Evolutionary conservation across 2,113 vertebrate species (phyloP).

Genomic region (Sylvia atricapilla): DNA sequence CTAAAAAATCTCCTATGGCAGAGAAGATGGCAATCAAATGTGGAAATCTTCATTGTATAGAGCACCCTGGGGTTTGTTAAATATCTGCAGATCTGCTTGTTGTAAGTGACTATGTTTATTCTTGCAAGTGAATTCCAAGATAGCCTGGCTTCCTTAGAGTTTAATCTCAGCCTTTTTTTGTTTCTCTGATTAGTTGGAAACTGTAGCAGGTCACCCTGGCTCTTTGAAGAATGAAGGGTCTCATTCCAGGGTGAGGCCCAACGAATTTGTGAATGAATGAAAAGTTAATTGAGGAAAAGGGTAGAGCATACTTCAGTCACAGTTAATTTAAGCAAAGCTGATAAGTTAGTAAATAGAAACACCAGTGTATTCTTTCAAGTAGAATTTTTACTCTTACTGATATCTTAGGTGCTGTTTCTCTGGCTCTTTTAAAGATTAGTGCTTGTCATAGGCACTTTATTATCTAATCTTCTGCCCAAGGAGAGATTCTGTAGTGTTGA

Average conservation of each 20-base stretch:
- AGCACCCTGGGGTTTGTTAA: constrained; percentile 44
- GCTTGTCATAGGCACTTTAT: constrained; percentile 50
- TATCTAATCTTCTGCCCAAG: constrained; percentile 57
- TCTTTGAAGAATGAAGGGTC: constrained; percentile 75
- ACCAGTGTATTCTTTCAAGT: constrained; percentile 46
- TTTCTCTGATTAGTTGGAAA: constrained; percentile 71
- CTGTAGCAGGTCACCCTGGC: constrained; percentile 60
- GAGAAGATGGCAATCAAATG: constrained; percentile 58
- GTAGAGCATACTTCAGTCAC: constrained; percentile 61
- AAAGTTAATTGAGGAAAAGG: constrained; percentile 77
- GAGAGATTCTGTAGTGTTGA: constrained; percentile 57
- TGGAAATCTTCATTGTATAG: constrained; percentile 41
- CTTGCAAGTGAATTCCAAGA: constrained; percentile 59
- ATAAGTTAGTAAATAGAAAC: constrained; percentile 66
- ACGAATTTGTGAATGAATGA: constrained; percentile 78
- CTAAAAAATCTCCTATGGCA: constrained; percentile 4
- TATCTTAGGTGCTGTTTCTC: constrained; percentile 61
- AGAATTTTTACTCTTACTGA: constrained; percentile 45
- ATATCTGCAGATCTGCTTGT: constrained; percentile 51
- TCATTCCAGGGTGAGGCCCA: constrained; percentile 70
- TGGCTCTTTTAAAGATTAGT: constrained; percentile 47
- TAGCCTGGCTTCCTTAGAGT: constrained; percentile 42
- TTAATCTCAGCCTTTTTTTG: constrained; percentile 66
- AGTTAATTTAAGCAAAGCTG: constrained; percentile 66
- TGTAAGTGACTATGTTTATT: constrained; percentile 65